These are phyloP conservation scores for Mastomys natalensis DNA, from an alignment of 2,113 vertebrate genomes.

Conservation along the genomic window DNA sequence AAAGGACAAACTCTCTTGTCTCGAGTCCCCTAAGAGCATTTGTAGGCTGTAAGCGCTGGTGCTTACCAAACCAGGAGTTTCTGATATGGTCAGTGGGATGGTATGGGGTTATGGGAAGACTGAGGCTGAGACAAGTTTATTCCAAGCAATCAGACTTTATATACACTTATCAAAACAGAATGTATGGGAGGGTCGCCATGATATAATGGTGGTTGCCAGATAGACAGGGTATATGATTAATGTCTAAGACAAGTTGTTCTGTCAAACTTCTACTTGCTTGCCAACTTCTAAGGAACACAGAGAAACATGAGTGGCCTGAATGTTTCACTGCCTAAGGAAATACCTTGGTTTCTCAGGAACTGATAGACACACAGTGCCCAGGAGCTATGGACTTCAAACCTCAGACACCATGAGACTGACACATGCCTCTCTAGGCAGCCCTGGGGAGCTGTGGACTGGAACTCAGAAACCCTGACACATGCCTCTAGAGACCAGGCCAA, in stretches of 20 bases:
- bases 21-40: neutral
- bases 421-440: too few species aligned
- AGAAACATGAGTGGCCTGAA: neutral
- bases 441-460: neutral
- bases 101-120: neutral
- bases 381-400: neutral
- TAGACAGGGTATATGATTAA: neutral
- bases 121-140: neutral
- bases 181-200: neutral
- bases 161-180: neutral
- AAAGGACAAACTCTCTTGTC: neutral
- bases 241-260: neutral
- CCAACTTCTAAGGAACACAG: neutral
- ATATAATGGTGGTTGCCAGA: neutral
- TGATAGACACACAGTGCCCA: neutral
- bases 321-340: neutral
- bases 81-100: neutral
- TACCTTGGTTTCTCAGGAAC: neutral
- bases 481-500: neutral
- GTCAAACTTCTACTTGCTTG: neutral
- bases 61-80: neutral
- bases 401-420: neutral
- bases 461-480: too few species aligned
- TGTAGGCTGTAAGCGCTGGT: neutral
- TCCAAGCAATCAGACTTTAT: neutral